Base-by-base conservation (phyloP, 2,113 vertebrate species). In the Turdus rufiventris region DNA sequence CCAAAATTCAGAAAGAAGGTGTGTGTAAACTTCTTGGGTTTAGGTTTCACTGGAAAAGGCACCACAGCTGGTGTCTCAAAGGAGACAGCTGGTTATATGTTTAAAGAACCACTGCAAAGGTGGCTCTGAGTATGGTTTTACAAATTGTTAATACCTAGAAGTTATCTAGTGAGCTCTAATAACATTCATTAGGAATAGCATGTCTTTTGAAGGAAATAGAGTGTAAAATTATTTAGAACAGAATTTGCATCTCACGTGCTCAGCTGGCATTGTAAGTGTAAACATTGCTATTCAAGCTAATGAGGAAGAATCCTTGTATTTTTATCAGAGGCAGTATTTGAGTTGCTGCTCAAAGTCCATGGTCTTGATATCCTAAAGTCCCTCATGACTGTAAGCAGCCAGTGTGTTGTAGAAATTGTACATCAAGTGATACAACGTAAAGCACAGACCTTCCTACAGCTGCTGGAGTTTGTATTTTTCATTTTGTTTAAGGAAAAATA, bases 21-120 rank as follows among this genome's bases (percentile, higher is more conserved):
- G n/a, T 45, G 38, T 68, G 77, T 74, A 84, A 47, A 73, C 48
- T 78, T 88, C 42, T 68, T 92, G 47, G 4, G 5, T 92, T 73
- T 73, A 61, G 73, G 38, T 87, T 91, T 91, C 18, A 5, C 66
- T 93, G 84, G 70, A 65, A 91, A 76, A 87, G 34, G 19, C 31
- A 71, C 40, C 51, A 58, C 57, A 81, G 86, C 80, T 86, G 83
- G 36, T 63, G 76, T 87, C 86, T 66, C 61, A 60, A 42, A 88
- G 36, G 65, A 89, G 48, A 42, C 72, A 86, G 63, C 53, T 63
- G 60, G 48, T 84, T 75, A 18, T 53, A 19, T 67, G 53, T 75
- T 94, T 91, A 45, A 92, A 85, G 61, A 93, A 61, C 45, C 28
- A 53, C 66, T 78, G 80, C 65, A 72, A 56, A 63, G 57, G 51